Evolutionary conservation across 2,113 vertebrate species (phyloP).

Genomic region (Microtus pennsylvanicus): DNA sequence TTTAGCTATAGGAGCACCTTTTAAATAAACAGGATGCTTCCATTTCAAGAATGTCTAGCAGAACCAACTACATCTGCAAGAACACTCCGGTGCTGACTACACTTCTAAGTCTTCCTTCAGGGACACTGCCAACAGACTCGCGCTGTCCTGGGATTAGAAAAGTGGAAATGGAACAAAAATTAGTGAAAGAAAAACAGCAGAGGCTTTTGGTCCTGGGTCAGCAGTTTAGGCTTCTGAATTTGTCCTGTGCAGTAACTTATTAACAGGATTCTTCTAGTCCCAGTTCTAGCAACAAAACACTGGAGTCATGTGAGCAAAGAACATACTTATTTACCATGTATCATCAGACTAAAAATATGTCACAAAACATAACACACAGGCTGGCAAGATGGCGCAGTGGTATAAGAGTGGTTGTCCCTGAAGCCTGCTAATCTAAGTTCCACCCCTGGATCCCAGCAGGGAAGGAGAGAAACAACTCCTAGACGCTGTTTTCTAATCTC

Average conservation of each 20-base stretch:
- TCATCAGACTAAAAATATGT: background rate
- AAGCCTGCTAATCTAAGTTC: background rate
- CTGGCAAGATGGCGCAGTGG: background rate
- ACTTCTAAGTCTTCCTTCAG: background rate
- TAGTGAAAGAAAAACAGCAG: background rate
- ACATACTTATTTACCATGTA: background rate
- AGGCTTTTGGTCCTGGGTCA: background rate
- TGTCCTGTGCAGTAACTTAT: conserved; percentile 15
- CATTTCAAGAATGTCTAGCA: background rate
- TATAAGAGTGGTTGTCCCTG: background rate
- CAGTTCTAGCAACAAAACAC: background rate
- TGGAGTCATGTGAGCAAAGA: background rate
- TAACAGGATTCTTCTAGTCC: background rate
- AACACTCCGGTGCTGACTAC: background rate
- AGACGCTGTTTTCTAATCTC: background rate
- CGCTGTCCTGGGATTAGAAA: too few species aligned
- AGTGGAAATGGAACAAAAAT: background rate
- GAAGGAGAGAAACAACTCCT: background rate
- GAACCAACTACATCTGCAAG: background rate
- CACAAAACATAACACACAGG: background rate
- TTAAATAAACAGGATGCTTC: background rate
- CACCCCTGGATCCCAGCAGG: background rate
- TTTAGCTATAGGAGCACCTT: background rate
- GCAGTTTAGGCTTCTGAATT: conserved; percentile 6
- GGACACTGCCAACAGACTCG: background rate